Evolutionary conservation across 2,888 invertebrate species (phyloP), one percentile per base, ranked within the genome.

Genomic region (Drosophila quasianomalipes): DNA sequence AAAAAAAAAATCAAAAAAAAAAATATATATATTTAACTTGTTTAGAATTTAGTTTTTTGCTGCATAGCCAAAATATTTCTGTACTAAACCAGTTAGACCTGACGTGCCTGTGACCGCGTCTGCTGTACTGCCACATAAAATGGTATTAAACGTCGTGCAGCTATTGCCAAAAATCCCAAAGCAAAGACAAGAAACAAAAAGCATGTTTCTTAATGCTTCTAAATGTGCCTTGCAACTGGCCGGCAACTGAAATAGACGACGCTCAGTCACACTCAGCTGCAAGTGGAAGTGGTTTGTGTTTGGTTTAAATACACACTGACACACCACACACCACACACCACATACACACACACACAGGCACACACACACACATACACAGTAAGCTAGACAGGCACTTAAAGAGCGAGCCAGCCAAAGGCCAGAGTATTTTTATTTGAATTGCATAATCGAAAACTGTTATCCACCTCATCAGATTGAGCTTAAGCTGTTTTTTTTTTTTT

Each of bases 11-110:
- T 22, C 41, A 33, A 66, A 31, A 49, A 49, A 39, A n/a, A n/a
- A n/a, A n/a, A n/a, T n/a, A n/a, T n/a, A n/a, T 54, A 66, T 67
- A 62, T 74, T 76, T 82, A 87, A 87, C 90, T 80, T 60, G 87
- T 83, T 90, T 77, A 85, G 81, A 88, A 58, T 58, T 44, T 44
- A 81, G 80, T 78, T 72, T 61, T 30, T 61, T 14, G 41, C 31
- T 33, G 66, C 72, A 70, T 66, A 74, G 68, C 62, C 64, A 49
- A 69, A 82, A 69, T 49, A 39, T 55, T 39, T 39, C 4, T 54
- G 0, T 28, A 2, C 57, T 70, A 87, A 87, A 87, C 86, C 90
- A 72, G 86, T 87, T 90, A 90, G 80, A 87, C 86, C 86, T 74
- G 86, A 78, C 73, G 65, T 55, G 51, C 51, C 39, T 61, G 65